Conservation (phyloP, 2,113 vertebrate species). For the Anoplopoma fimbria region DNA sequence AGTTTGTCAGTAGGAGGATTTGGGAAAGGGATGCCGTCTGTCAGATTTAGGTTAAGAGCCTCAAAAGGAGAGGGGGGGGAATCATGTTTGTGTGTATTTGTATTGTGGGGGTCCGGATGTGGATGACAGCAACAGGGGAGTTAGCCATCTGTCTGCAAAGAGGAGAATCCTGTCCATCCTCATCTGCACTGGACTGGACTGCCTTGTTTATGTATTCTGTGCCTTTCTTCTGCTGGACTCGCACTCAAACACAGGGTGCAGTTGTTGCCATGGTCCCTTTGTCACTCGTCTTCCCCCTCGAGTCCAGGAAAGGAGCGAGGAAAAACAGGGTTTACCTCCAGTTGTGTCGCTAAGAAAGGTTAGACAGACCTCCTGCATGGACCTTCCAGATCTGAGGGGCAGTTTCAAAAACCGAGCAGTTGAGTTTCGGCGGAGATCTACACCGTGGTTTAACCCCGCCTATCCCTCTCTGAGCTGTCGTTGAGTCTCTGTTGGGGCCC, state of each 20-base stretch:
- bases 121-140: constrained; percentile 6
- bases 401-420: background rate
- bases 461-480: constrained; percentile 26
- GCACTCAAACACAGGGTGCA: background rate
- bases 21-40: constrained; percentile 43
- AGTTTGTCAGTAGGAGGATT: constrained; percentile 33
- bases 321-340: background rate
- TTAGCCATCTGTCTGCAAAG: constrained; percentile 57
- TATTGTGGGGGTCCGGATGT: constrained; percentile 7
- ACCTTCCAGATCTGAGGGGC: background rate
- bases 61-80: background rate
- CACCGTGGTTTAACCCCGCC: constrained; percentile 4
- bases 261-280: constrained; percentile 14
- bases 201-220: no score
- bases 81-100: background rate
- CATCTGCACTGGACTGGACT: no score
- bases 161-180: no score
- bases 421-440: background rate
- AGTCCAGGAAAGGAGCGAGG: background rate
- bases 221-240: no score
- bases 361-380: background rate
- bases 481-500: constrained; percentile 32
- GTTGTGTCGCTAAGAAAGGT: background rate
- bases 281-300: background rate
- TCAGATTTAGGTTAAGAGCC: constrained; percentile 26